Conservation (phyloP, 2,888 invertebrate species). For the Arrhopalites spinosus region DNA sequence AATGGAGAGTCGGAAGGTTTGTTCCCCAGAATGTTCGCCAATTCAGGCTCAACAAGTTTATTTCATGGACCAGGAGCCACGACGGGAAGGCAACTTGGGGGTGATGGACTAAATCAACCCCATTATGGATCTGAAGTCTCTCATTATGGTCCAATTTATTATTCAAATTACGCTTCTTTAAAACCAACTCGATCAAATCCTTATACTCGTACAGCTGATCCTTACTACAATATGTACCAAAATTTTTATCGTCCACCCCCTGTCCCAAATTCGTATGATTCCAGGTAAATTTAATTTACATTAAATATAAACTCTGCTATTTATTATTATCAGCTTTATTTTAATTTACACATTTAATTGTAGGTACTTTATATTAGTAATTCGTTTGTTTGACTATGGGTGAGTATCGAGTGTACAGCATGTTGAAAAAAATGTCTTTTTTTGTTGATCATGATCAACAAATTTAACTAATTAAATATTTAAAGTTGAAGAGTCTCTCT, state of each 20-base stretch:
- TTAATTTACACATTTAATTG: background rate
- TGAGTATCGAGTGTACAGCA: no score
- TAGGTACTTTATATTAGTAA: no score
- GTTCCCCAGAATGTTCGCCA: constrained; percentile 48
- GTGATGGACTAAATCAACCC: constrained; percentile 63
- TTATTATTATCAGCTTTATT: background rate
- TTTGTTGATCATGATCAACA: no score
- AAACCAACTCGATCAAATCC: constrained; percentile 48
- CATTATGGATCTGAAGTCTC: constrained; percentile 68
- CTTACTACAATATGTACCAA: constrained; percentile 55
- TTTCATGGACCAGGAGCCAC: constrained; percentile 35
- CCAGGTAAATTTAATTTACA: constrained; percentile 44
- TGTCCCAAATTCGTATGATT: constrained; percentile 53
- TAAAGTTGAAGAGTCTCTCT: no score
- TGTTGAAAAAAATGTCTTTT: no score
- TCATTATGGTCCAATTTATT: constrained; percentile 71
- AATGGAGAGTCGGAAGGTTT: constrained; percentile 43
- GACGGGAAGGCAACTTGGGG: constrained; percentile 13
- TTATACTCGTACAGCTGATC: constrained; percentile 49
- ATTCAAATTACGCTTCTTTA: constrained; percentile 59
- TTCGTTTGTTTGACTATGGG: no score
- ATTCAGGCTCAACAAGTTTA: constrained; percentile 37
- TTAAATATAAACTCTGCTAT: background rate
- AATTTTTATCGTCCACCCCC: constrained; percentile 54
- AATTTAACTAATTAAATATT: no score